phyloP scores from a whole-genome alignment of 2,797 vertebrate genomes.

The Mastacembelus armatus region DNA sequence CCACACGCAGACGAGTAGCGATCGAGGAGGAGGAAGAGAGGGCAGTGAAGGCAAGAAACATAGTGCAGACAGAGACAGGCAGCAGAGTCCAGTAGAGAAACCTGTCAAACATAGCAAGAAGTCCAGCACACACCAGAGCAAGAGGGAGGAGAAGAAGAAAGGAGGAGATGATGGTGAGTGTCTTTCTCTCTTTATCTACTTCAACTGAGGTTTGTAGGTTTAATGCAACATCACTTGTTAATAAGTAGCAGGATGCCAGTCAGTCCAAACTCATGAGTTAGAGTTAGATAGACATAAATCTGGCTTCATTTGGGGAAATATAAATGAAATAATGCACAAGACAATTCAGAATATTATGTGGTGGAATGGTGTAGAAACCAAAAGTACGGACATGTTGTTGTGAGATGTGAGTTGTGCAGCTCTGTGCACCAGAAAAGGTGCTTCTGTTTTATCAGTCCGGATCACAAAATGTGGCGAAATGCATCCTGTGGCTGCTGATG shows the following conservation, averaged over 20 bases:
- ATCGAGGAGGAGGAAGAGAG: conserved; percentile 29
- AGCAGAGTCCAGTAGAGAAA: conserved; percentile 76
- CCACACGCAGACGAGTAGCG: conserved; percentile 62
- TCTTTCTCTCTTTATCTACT: neutral
- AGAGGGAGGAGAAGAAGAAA: conserved; percentile 77
- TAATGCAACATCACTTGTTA: too few relatives aligned
- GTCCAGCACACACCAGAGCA: conserved; percentile 69
- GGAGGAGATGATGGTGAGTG: conserved; percentile 78
- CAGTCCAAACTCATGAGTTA: too few relatives aligned
- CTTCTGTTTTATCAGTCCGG: conserved; percentile 1
- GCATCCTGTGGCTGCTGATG: conserved; percentile 26
- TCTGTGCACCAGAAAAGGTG: conserved; percentile 9
- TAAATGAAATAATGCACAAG: too few relatives aligned
- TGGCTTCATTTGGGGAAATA: too few relatives aligned
- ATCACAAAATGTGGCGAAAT: neutral
- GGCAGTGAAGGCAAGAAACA: conserved; percentile 69
- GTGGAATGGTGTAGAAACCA: neutral
- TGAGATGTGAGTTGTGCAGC: neutral
- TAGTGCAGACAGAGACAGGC: conserved; percentile 62
- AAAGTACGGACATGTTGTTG: neutral
- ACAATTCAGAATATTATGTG: too few relatives aligned
- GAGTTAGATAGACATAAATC: too few relatives aligned
- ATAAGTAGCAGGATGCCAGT: too few relatives aligned
- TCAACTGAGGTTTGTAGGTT: too few relatives aligned
- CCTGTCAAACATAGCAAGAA: conserved; percentile 78